Evolutionary conservation across 2,113 vertebrate genomes (phyloP).

Genomic region (Phoxinus phoxinus): DNA sequence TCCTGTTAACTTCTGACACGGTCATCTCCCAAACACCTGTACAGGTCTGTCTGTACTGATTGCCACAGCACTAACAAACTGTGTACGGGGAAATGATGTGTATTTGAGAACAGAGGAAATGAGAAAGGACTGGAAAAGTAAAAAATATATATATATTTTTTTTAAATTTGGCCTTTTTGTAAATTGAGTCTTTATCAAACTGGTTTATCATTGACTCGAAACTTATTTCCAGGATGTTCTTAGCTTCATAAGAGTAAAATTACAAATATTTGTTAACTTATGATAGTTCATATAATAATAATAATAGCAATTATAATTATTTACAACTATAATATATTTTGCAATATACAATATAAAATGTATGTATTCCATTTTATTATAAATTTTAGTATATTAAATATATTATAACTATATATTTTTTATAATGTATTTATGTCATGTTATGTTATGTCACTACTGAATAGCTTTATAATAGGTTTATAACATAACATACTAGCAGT

Average conservation of each 20-base stretch:
- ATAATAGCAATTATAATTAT: no score
- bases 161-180: no score
- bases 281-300: no score
- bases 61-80: neutral
- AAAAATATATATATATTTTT: no score
- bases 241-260: neutral
- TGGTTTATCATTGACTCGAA: neutral
- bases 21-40: constrained; percentile 72
- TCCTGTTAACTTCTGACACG: constrained; percentile 83
- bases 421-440: neutral
- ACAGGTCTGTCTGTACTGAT: constrained; percentile 64
- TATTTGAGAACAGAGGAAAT: neutral
- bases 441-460: neutral
- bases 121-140: neutral
- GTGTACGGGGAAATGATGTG: neutral
- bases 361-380: neutral
- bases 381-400: neutral
- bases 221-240: neutral
- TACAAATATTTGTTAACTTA: neutral
- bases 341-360: neutral
- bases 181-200: no score
- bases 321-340: no score
- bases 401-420: neutral
- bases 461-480: neutral
- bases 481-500: neutral